A percentile compares a stretch with the other conserved stretches of the same genome.
phyloP scores from a whole-genome alignment of 1,140 invertebrate genomes.

The honey bee (Apis mellifera) region DNA sequence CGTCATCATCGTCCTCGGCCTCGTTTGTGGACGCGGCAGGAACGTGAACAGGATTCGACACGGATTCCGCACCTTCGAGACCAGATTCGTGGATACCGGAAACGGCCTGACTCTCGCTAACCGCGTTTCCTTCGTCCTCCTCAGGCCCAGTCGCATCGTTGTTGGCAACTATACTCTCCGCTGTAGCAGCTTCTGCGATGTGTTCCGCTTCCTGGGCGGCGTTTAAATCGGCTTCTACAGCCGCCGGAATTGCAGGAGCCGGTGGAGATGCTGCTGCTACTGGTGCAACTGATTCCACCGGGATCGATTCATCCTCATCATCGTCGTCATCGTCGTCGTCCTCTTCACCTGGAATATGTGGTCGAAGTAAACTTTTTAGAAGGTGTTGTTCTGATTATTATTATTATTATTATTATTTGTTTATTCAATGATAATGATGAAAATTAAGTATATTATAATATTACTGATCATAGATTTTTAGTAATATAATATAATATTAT shows the following conservation, averaged over 20 bases:
- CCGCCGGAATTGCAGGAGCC: slow-evolving; percentile 70
- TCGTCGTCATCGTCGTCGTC: slow-evolving; percentile 88
- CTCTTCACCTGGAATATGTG: slow-evolving; percentile 60
- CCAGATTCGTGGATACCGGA: slow-evolving; percentile 75
- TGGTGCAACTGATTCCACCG: slow-evolving; percentile 59
- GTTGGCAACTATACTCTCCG: slow-evolving; percentile 79
- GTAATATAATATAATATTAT: too few relatives aligned
- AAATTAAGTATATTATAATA: too few relatives aligned
- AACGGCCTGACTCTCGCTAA: slow-evolving; percentile 77
- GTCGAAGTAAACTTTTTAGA: too few relatives aligned
- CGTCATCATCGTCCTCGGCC: slow-evolving; percentile 75
- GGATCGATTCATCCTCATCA: slow-evolving; percentile 85
- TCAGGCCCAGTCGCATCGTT: slow-evolving; percentile 83
- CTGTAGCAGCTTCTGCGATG: slow-evolving; percentile 59
- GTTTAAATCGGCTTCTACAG: slow-evolving; percentile 73
- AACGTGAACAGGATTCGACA: slow-evolving; percentile 61
- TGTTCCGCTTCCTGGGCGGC: slow-evolving; percentile 71
- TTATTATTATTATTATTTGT: background rate
- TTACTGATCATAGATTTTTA: too few relatives aligned
- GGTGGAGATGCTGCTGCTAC: slow-evolving; percentile 64
- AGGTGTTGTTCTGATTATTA: too few relatives aligned
- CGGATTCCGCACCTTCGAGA: slow-evolving; percentile 71
- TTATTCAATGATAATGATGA: background rate
- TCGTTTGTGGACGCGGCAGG: slow-evolving; percentile 49
- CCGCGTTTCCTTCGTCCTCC: slow-evolving; percentile 83